Evolutionary conservation across 2,888 invertebrate species (phyloP), one percentile per base, ranked within the genome.

Genomic region (Ormyrus nitidulus): DNA sequence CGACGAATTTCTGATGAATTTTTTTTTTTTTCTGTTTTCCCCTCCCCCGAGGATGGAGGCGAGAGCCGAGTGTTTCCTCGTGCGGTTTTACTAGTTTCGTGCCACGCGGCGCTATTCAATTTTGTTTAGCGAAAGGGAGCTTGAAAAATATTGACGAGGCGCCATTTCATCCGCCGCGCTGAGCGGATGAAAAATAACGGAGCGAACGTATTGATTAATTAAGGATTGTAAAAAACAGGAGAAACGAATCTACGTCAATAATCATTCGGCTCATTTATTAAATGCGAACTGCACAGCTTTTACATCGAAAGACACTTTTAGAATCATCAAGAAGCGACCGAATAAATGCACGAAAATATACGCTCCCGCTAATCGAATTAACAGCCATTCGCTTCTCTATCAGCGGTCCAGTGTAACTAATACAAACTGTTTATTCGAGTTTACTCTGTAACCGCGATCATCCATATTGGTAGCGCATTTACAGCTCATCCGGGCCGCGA

Each of bases 201-300:
- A 53, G 54, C 10, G 9, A 48, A 58, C n/a, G 53, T 19, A 56
- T 73, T 73, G 56, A 73, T 73, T 73, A 64, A 73, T 73, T 54
- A 64, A 65, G 44, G 73, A 48, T 73, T 73, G 49, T 13, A 73
- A 73, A 34, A 34, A 65, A 65, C 73, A 65, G 48, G n/a, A 13
- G 48, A 13, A 53, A n/a, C 8, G 10, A 58, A 73, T 64, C 56
- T 73, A 54, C 54, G 62, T 64, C 64, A 62, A 72, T 73, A 73
- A 73, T 53, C 53, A n/a, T 46, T 46, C 46, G 54, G 34, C 34
- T 34, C 6, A 10, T 46, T 19, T 59, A 59, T 69, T 46, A 44
- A 53, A 53, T 0, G n/a, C 49, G n/a, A 65, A 65, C 48, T 19
- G 13, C 5, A 64, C 5, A 64, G 49, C n/a, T 48, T 19, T 46